A percentile compares a stretch with the other conserved stretches of the same genome.
phyloP scores from a whole-genome alignment of 1,140 invertebrate species.

The Camponotus vicinus region DNA sequence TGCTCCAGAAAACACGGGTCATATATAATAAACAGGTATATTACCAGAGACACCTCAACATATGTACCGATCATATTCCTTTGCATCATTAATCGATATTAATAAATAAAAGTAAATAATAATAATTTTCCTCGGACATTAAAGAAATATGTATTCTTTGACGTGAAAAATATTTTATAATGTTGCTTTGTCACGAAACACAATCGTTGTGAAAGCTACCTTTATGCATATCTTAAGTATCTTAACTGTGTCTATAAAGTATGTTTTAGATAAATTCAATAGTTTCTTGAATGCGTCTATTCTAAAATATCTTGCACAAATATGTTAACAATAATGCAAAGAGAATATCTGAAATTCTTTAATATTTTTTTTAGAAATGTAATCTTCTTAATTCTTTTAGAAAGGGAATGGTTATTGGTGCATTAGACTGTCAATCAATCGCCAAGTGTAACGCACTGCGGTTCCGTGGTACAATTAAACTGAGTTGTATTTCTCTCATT shows the following conservation, averaged over 20 bases:
- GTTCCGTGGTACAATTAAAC: conserved; percentile 49
- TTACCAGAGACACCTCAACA: neutral
- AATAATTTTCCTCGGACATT: neutral
- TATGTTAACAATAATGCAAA: neutral
- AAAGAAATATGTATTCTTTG: neutral
- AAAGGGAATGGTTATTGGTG: neutral
- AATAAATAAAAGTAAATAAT: no score
- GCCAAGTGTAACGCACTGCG: conserved; percentile 58
- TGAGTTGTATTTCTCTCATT: conserved; percentile 55
- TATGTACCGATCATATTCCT: neutral
- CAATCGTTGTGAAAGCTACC: neutral
- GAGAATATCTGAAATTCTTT: neutral
- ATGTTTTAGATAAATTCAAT: neutral
- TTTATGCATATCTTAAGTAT: neutral
- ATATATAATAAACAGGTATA: conserved; percentile 8
- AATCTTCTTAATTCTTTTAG: neutral
- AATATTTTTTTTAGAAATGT: neutral
- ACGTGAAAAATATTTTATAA: no score
- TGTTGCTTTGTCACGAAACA: no score
- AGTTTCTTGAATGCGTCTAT: neutral
- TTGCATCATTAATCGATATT: neutral
- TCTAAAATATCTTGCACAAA: neutral
- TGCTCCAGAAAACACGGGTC: conserved; percentile 19
- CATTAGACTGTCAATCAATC: conserved; percentile 59
- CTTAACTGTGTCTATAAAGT: no score